Conservation (phyloP, 2,888 invertebrate species). For the Agrenia bidenticulata region DNA sequence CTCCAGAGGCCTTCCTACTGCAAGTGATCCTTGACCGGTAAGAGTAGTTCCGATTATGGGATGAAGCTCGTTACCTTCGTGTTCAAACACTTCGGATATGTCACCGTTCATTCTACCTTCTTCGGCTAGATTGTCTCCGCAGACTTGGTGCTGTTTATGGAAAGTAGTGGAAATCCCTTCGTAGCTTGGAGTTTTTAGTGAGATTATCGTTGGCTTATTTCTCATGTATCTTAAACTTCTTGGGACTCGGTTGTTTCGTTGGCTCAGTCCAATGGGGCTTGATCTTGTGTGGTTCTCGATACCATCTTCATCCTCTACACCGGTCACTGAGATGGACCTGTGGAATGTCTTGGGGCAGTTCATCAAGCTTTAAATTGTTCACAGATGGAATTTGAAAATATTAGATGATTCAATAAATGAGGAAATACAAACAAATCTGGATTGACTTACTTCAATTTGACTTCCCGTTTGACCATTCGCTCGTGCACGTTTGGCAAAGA, state of each 20-base stretch:
- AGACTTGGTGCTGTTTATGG: neutral
- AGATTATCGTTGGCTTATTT: constrained; percentile 83
- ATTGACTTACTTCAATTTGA: constrained; percentile 33
- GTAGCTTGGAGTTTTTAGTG: constrained; percentile 78
- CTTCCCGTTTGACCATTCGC: constrained; percentile 38
- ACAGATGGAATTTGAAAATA: no score
- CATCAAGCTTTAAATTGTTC: constrained; percentile 13
- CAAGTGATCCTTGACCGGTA: constrained; percentile 37
- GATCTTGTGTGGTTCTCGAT: neutral
- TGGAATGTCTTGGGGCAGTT: constrained; percentile 31
- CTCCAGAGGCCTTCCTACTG: constrained; percentile 79
- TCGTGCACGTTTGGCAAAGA: constrained; percentile 49
- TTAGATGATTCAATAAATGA: no score
- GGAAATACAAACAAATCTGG: no score
- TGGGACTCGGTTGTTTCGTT: constrained; percentile 54
- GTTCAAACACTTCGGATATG: constrained; percentile 13
- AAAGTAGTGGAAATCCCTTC: constrained; percentile 59
- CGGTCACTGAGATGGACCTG: constrained; percentile 40
- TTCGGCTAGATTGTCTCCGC: constrained; percentile 32
- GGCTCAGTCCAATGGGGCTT: constrained; percentile 6
- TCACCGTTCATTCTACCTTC: constrained; percentile 31
- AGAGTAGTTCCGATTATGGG: constrained; percentile 41
- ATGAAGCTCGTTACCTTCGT: constrained; percentile 37
- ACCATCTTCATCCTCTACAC: constrained; percentile 32
- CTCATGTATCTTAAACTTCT: constrained; percentile 87